phyloP scores from a whole-genome alignment of 1,140 invertebrate genomes.

The Heterodera schachtii region DNA sequence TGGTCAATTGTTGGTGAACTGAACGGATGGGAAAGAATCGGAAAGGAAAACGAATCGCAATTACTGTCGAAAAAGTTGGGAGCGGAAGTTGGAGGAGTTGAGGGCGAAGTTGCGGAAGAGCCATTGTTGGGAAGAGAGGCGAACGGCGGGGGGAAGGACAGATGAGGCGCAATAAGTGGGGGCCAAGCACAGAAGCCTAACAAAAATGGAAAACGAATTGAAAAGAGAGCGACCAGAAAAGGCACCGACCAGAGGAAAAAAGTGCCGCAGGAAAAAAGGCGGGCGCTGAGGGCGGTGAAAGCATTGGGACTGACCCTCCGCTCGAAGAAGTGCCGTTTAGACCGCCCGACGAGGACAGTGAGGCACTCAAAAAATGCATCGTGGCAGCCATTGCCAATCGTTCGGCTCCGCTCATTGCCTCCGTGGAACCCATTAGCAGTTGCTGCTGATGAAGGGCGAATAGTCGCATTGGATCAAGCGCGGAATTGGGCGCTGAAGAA shows the following conservation, averaged over 20 bases:
- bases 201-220: not conserved
- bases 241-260: not conserved
- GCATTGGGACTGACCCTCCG: not conserved
- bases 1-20: constrained; percentile 3
- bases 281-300: not conserved
- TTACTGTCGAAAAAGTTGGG: constrained; percentile 11
- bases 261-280: constrained; percentile 12
- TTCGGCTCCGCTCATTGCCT: not conserved
- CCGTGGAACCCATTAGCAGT: not conserved
- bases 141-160: not conserved
- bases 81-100: not conserved
- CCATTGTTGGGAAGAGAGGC: not conserved
- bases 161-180: not conserved
- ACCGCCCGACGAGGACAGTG: not conserved
- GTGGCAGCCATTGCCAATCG: constrained; percentile 4
- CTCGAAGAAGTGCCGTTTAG: not conserved
- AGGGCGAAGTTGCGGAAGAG: constrained; percentile 4
- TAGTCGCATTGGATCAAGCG: not conserved
- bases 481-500: not conserved
- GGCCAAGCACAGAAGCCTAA: constrained; percentile 8
- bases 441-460: not conserved
- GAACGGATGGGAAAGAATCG: not conserved
- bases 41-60: not conserved
- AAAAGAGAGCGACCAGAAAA: not conserved
- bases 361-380: not conserved